Percentiles rank a stretch among this genome's conserved stretches.
Evolutionary conservation across 2,888 invertebrate genomes (phyloP).

Genomic region (Agrochola lychnidis): DNA sequence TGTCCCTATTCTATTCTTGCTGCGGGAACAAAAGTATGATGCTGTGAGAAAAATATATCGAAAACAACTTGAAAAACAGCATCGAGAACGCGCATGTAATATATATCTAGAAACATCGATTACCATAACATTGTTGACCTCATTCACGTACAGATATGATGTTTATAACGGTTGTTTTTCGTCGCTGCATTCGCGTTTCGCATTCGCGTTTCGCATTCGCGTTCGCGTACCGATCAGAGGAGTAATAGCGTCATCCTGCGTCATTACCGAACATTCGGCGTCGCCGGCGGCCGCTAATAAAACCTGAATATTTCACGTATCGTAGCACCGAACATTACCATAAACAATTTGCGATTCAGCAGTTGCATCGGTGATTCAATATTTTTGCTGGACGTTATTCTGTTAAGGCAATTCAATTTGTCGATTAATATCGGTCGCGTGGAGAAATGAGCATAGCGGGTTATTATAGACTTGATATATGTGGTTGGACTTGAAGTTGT

Average conservation of each 20-base stretch:
- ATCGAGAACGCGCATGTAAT: constrained; percentile 27
- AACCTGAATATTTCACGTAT: constrained; percentile 82
- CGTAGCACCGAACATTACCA: constrained; percentile 78
- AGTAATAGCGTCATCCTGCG: constrained; percentile 67
- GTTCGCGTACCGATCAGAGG: constrained; percentile 47
- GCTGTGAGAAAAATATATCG: constrained; percentile 13
- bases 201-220: constrained; percentile 38
- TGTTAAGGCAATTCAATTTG: constrained; percentile 64
- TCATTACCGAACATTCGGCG: constrained; percentile 70
- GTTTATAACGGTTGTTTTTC: constrained; percentile 54
- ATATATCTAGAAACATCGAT: constrained; percentile 40
- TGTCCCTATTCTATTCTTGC: constrained; percentile 10
- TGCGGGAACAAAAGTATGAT: constrained; percentile 23
- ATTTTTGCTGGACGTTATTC: constrained; percentile 73
- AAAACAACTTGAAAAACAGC: constrained; percentile 24
- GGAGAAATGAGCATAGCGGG: constrained; percentile 41
- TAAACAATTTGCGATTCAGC: constrained; percentile 84
- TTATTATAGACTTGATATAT: constrained; percentile 37
- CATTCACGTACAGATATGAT: constrained; percentile 49
- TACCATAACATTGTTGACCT: constrained; percentile 48
- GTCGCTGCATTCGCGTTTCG: constrained; percentile 35
- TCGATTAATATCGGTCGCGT: constrained; percentile 60
- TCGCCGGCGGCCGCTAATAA: constrained; percentile 75
- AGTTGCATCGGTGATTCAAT: constrained; percentile 79
- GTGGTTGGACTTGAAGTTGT: constrained; percentile 4